Evolutionary conservation across 1,140 invertebrate species (phyloP), one percentile per base, ranked within the genome.

Genomic region (Acromyrmex charruanus): DNA sequence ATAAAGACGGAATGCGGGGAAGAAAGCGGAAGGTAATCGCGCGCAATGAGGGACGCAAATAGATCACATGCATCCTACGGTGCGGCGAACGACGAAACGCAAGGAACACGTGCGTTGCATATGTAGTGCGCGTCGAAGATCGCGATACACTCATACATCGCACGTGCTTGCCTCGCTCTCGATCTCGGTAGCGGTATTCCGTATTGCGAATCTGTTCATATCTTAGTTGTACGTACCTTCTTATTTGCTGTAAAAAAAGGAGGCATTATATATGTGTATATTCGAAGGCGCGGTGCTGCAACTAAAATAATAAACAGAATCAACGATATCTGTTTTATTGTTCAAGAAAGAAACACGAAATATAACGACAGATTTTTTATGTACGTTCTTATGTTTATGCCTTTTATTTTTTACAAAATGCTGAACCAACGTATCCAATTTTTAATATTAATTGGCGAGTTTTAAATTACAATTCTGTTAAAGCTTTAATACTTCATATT

Each of bases 121-220:
- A 21, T 31, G 44, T 35, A 25, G 0, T 16, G 18, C 10, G 7
- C 9, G 25, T 28, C 7, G 25, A 2, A 44, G 39, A 4, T 25
- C n/a, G 16, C 18, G 16, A 31, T 39, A 31, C 28, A 21, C 44
- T 44, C 39, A 16, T 9, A n/a, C 35, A 25, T 4, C 18, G 65
- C 49, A 49, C 53, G 59, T 28, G 35, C 16, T 84, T 25, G 7
- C 18, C 39, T 59, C 35, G 39, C 51, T 71, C 53, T 72, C 21
- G 16, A 31, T 74, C 39, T 55, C 25, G 80, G 80, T 74, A 74
- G 69, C n/a, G 69, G 25, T 84, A 84, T 75, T 74, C 55, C 55
- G 69, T 75, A 84, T 75, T 84, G 25, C n/a, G 28, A 55, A n/a
- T 82, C 55, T 74, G 16, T 66, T 80, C 28, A 28, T 58, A 14